Percentiles rank a stretch among this genome's conserved stretches.
Conservation (phyloP, 1,140 invertebrate genomes). For the Coptotermes formosanus region DNA sequence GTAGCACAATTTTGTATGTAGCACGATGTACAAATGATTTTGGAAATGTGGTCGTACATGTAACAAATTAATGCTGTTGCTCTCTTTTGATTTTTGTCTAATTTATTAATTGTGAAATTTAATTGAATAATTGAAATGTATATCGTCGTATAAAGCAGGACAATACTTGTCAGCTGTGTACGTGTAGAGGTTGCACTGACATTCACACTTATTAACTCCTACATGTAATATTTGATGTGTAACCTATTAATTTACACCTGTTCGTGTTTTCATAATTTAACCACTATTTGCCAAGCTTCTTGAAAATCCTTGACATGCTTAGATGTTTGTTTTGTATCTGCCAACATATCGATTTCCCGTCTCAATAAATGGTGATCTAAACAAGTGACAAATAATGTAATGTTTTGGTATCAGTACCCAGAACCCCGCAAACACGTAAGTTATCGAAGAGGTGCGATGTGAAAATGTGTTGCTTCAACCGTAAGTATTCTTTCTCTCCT, state of each 20-base stretch:
- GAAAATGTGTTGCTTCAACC: too few relatives aligned
- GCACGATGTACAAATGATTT: too few relatives aligned
- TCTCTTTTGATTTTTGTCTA: background rate
- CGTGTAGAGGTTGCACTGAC: background rate
- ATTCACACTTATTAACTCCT: background rate
- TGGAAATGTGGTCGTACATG: background rate
- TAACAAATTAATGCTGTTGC: background rate
- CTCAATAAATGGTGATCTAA: constrained; percentile 4
- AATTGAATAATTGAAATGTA: background rate
- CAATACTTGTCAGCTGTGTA: too few relatives aligned
- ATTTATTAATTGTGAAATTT: background rate
- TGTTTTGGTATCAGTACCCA: too few relatives aligned
- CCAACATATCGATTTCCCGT: background rate
- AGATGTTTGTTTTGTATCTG: background rate
- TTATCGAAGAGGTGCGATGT: too few relatives aligned
- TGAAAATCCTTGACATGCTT: background rate
- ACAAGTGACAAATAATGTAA: background rate
- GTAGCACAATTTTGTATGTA: too few relatives aligned
- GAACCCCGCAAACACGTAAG: too few relatives aligned
- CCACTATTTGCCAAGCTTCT: background rate
- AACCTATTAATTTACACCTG: background rate
- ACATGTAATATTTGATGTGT: background rate
- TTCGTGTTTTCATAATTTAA: background rate
- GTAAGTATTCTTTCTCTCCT: too few relatives aligned
- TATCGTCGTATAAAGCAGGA: background rate